These are phyloP conservation scores for Salvator merianae DNA, from an alignment of 2,113 vertebrate species.

Conservation along the genomic window DNA sequence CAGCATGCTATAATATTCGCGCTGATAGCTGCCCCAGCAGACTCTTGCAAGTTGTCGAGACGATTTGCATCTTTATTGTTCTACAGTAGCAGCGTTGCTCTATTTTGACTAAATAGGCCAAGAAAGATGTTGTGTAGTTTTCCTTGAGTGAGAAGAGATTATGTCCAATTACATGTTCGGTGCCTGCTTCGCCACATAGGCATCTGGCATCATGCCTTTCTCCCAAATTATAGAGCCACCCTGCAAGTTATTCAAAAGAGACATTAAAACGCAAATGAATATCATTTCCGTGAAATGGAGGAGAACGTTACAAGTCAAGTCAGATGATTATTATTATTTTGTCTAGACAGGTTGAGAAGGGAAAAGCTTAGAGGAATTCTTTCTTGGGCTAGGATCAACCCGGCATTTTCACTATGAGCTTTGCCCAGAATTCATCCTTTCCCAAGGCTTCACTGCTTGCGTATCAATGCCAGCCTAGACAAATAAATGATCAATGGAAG, in stretches of 20 bases:
- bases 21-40: not conserved
- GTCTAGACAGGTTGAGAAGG: not conserved
- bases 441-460: not conserved
- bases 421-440: not conserved
- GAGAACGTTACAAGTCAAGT: not conserved
- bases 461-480: not conserved
- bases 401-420: accelerated
- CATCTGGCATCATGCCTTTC: not conserved
- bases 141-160: conserved; percentile 49
- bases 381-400: accelerated
- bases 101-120: conserved; percentile 43
- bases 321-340: not conserved
- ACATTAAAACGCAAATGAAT: accelerated
- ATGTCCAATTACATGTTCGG: conserved; percentile 34
- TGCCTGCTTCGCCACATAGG: not conserved
- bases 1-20: conserved; percentile 23
- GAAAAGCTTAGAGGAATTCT: not conserved
- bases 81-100: not conserved
- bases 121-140: conserved; percentile 43
- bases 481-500: not conserved
- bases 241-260: not conserved
- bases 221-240: not conserved
- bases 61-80: conserved; percentile 59
- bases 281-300: accelerated
- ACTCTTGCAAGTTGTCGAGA: conserved; percentile 17